Base-by-base conservation (phyloP, 1,140 invertebrate species). In the Helicoverpa zea region DNA sequence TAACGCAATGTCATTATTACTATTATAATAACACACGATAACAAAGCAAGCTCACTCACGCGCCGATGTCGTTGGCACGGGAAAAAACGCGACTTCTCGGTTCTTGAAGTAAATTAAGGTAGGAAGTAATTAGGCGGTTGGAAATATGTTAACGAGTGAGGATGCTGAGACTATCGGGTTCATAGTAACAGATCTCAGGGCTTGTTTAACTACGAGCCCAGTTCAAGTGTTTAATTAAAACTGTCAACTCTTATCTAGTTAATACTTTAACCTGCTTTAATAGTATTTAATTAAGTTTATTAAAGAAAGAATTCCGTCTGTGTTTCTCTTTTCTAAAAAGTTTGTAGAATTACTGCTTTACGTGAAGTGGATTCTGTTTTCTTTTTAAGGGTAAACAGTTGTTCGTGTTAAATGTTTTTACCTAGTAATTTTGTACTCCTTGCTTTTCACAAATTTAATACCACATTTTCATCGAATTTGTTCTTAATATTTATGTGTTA, bases 1-100 rank as follows among this genome's bases (percentile, higher is more conserved):
- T 92, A 89, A 79, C 54, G 84, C 89, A 93, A 92, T 94, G 92
- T 93, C 91, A 94, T 93, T 93, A 94, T 91, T 89, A 92, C 88
- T 89, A 89, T 91, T 91, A 91, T 92, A 86, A 93, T 91, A 91
- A 90, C 84, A 90, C 85, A 83, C 81, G 81, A 91, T 89, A 89
- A 91, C 87, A 91, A 89, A 87, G 80, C 86, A 89, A 84, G 87
- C 89, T 87, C 86, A 3, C 76, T 72, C 83, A 63, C 66, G 76
- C 79, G 58, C n/a, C 66, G 85, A 64, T 51, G 73, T 66, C 56
- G 18, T 64, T 80, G 78, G 56, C 78, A 63, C 56, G 77, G 23
- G 18, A 47, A 23, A 56, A 79, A 68, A 70, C 63, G 12, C 13
- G 30, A 79, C 70, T 78, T 73, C 35, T 35, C 35, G 35, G 56